These are phyloP conservation scores for Catocala nupta DNA, from an alignment of 2,888 invertebrate species.

Conservation along the genomic window DNA sequence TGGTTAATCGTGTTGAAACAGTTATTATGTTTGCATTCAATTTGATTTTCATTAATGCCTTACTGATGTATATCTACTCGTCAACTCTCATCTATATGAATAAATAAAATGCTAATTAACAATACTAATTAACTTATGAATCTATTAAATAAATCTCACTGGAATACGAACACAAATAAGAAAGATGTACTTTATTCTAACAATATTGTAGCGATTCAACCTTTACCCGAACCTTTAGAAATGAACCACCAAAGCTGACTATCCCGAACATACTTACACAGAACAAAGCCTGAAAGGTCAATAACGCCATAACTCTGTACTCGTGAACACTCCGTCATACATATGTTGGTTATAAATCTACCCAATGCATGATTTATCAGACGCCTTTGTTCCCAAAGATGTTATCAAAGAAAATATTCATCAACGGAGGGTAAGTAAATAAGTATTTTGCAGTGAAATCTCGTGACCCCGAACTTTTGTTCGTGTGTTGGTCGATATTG, in stretches of 20 bases:
- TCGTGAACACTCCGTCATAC: slow-evolving; percentile 37
- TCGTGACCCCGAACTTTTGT: not conserved
- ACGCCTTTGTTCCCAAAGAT: slow-evolving; percentile 15
- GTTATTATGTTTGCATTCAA: too few species aligned
- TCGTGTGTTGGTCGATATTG: too few species aligned
- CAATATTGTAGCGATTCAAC: slow-evolving; percentile 9
- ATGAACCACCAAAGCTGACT: slow-evolving; percentile 23
- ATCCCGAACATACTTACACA: slow-evolving; percentile 18
- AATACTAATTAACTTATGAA: too few species aligned
- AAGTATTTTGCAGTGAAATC: slow-evolving; percentile 1
- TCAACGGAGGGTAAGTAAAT: slow-evolving; percentile 5
- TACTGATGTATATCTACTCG: too few species aligned
- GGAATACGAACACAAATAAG: too few species aligned
- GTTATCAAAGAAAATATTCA: slow-evolving; percentile 15
- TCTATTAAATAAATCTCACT: too few species aligned
- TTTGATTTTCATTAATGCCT: too few species aligned
- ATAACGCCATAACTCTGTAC: slow-evolving; percentile 44
- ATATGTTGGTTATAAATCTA: slow-evolving; percentile 35
- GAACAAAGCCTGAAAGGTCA: slow-evolving; percentile 49
- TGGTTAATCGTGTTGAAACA: too few species aligned
- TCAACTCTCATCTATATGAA: too few species aligned
- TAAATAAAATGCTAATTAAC: too few species aligned
- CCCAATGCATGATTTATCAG: slow-evolving; percentile 35
- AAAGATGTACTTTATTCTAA: not conserved
- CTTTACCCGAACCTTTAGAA: slow-evolving; percentile 29